Percentiles rank a stretch among this genome's conserved stretches.
Evolutionary conservation across 2,113 vertebrate species (phyloP).

Genomic region (Zeus faber): DNA sequence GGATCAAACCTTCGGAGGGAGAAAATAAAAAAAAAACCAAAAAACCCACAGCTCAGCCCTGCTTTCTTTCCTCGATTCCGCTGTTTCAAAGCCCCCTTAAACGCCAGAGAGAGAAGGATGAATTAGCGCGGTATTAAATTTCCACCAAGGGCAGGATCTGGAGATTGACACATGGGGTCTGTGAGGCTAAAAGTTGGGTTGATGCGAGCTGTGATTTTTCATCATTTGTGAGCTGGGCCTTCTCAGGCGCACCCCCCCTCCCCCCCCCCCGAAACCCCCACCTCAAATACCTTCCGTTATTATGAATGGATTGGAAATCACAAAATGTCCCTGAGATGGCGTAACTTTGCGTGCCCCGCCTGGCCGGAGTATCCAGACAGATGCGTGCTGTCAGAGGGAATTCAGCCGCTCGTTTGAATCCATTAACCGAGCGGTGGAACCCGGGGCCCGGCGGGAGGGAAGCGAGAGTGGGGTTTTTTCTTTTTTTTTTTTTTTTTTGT

Average conservation of each 20-base stretch:
- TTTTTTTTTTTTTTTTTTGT: background rate
- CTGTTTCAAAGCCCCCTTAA: background rate
- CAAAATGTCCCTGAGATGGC: conserved; percentile 22
- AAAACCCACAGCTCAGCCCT: too few species aligned
- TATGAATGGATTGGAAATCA: conserved; percentile 21
- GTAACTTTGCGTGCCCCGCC: conserved; percentile 17
- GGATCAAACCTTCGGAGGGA: background rate
- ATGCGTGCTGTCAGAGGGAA: conserved; percentile 71
- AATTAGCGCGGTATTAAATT: background rate
- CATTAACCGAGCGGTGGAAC: conserved; percentile 55
- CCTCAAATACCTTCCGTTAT: conserved; percentile 39
- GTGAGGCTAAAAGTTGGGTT: background rate
- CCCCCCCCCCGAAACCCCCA: background rate
- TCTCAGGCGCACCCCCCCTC: conserved; percentile 3
- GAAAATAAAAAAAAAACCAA: too few species aligned
- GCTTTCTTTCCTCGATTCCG: background rate
- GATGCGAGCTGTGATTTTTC: background rate
- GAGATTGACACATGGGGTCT: conserved; percentile 43
- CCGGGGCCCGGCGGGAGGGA: conserved; percentile 8
- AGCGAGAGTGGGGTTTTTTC: background rate
- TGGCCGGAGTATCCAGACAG: conserved; percentile 52
- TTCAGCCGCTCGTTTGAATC: conserved; percentile 67
- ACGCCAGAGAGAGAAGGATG: background rate
- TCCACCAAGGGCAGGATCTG: conserved; percentile 1
- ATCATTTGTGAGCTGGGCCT: conserved; percentile 14